Evolutionary conservation across 2,113 vertebrate genomes (phyloP).

Genomic region (Phrynosoma blainvillii): DNA sequence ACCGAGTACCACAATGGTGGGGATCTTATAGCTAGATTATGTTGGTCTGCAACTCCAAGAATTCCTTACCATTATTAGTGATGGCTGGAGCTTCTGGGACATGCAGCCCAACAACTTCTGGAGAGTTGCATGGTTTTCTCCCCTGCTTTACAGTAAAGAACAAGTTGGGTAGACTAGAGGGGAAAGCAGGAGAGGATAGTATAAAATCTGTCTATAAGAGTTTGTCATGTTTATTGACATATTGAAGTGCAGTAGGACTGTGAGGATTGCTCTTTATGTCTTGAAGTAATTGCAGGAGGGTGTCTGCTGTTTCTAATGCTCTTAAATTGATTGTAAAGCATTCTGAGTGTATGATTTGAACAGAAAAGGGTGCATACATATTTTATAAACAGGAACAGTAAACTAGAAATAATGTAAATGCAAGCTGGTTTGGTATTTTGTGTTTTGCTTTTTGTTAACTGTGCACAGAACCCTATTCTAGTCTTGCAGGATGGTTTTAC

Average conservation of each 20-base stretch:
- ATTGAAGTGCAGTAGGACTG: not conserved
- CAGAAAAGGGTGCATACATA: not conserved
- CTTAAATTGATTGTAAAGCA: not conserved
- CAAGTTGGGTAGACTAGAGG: not conserved
- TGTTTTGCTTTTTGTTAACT: slow-evolving; percentile 10
- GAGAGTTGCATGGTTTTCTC: too few species aligned
- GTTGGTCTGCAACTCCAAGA: too few species aligned
- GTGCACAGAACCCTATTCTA: slow-evolving; percentile 25
- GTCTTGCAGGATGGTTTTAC: slow-evolving; percentile 10
- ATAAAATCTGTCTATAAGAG: not conserved
- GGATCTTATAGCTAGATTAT: too few species aligned
- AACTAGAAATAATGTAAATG: slow-evolving; percentile 21
- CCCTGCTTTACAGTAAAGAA: not conserved
- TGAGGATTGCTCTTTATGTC: not conserved
- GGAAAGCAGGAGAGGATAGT: not conserved
- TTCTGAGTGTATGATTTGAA: not conserved
- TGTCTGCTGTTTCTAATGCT: not conserved
- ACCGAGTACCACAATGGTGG: too few species aligned
- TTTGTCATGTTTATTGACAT: not conserved
- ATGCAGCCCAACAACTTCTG: too few species aligned
- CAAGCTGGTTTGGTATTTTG: not conserved
- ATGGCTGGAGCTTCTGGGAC: too few species aligned
- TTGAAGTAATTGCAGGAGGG: not conserved
- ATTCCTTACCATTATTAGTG: too few species aligned
- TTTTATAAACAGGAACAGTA: not conserved